These are phyloP conservation scores for Sphinx pinastri DNA, from an alignment of 2,888 invertebrate species.

Conservation along the genomic window DNA sequence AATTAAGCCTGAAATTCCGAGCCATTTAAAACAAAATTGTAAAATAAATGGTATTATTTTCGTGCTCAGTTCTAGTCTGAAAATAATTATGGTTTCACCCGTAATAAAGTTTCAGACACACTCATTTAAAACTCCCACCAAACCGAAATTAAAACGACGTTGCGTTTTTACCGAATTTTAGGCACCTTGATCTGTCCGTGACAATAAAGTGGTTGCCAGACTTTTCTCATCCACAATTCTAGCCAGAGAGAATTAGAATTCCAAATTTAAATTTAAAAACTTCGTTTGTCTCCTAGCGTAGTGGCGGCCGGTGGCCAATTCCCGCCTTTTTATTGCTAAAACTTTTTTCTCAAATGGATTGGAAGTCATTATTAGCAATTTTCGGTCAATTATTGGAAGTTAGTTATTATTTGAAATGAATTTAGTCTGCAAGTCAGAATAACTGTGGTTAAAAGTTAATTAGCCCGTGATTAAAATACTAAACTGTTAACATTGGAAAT, in stretches of 20 bases:
- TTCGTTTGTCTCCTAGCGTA: constrained; percentile 18
- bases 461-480: background rate
- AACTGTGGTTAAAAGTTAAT: background rate
- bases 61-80: background rate
- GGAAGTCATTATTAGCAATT: background rate
- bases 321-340: constrained; percentile 10
- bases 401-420: background rate
- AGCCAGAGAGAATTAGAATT: constrained; percentile 24
- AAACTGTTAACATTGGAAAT: background rate
- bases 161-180: constrained; percentile 11
- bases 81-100: constrained; percentile 2
- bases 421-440: background rate
- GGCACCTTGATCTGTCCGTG: constrained; percentile 4
- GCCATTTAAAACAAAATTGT: background rate
- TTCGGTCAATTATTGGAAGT: constrained; percentile 17
- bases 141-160: constrained; percentile 15
- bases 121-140: background rate
- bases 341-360: constrained; percentile 16
- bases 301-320: constrained; percentile 5
- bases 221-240: constrained; percentile 11
- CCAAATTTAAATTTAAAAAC: constrained; percentile 27
- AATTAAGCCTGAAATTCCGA: too few relatives aligned
- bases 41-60: constrained; percentile 10
- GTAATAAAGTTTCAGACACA: constrained; percentile 5
- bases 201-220: constrained; percentile 16